Conservation (phyloP, 2,888 invertebrate species). For the Sesamia inferens region DNA sequence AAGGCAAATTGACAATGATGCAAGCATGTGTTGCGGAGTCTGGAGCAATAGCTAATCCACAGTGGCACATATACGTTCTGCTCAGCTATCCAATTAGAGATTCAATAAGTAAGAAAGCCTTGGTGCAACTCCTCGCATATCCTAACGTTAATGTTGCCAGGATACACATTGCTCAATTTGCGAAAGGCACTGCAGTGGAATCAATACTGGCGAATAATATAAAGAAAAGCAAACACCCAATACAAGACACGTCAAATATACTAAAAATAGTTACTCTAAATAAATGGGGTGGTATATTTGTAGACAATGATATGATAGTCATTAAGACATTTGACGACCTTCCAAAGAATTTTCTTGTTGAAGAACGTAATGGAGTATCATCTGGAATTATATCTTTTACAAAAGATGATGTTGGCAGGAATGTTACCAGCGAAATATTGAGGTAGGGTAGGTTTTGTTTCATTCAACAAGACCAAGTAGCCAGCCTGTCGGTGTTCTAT, state of each 20-base stretch:
- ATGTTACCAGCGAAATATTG: conserved; percentile 19
- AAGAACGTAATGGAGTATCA: background rate
- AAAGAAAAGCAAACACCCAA: conserved; percentile 11
- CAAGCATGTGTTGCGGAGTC: conserved; percentile 31
- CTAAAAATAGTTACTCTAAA: conserved; percentile 28
- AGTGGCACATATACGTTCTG: conserved; percentile 14
- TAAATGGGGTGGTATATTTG: conserved; percentile 28
- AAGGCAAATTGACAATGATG: conserved; percentile 11
- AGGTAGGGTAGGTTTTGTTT: conserved; percentile 28
- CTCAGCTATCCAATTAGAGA: conserved; percentile 20
- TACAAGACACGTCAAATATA: conserved; percentile 7
- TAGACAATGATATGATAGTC: conserved; percentile 14
- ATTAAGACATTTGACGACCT: conserved; percentile 5
- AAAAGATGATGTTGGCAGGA: conserved; percentile 13
- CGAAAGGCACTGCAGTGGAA: conserved; percentile 18
- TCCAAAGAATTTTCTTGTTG: conserved; percentile 17
- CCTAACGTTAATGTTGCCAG: conserved; percentile 12
- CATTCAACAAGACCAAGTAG: background rate
- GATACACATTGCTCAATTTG: conserved; percentile 10
- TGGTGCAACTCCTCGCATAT: background rate
- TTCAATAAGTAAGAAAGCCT: conserved; percentile 2
- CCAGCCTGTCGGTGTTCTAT: no score
- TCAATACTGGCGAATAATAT: conserved; percentile 5
- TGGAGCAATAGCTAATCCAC: conserved; percentile 17
- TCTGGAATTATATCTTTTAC: conserved; percentile 19